A percentile compares a stretch with the other conserved stretches of the same genome.
phyloP scores from a whole-genome alignment of 2,888 invertebrate genomes.

The Melitaea athalia region DNA sequence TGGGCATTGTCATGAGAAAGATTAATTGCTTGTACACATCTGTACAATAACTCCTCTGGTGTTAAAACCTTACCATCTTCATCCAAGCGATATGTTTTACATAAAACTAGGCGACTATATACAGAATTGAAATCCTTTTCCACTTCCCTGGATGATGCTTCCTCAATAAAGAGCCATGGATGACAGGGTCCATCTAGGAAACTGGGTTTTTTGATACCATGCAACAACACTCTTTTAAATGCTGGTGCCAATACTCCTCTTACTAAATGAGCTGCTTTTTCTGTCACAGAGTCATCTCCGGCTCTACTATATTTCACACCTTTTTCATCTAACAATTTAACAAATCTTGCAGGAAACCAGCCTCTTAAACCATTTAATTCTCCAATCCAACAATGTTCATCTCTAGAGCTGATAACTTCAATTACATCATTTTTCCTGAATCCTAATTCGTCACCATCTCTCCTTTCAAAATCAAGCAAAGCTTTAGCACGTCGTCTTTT shows the following conservation, averaged over 20 bases:
- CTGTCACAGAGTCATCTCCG: slow-evolving; percentile 98
- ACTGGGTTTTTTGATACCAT: slow-evolving; percentile 96
- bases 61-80: slow-evolving; percentile 99
- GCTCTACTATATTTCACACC: slow-evolving; percentile 90
- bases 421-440: slow-evolving; percentile 99
- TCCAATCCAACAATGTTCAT: slow-evolving; percentile 99
- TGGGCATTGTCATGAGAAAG: slow-evolving; percentile 97
- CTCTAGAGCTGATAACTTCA: slow-evolving; percentile 97
- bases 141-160: slow-evolving; percentile 97
- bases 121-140: slow-evolving; percentile 99
- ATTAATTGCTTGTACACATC: slow-evolving; percentile 98
- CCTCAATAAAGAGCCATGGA: slow-evolving; percentile 99
- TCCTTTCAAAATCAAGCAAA: slow-evolving; percentile 97
- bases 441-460: slow-evolving; percentile 98
- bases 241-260: slow-evolving; percentile 96
- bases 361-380: slow-evolving; percentile 97
- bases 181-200: slow-evolving; percentile 97
- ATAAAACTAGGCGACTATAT: slow-evolving; percentile 96
- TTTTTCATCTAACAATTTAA: slow-evolving; percentile 95
- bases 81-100: slow-evolving; percentile 98
- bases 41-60: slow-evolving; percentile 96
- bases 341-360: slow-evolving; percentile 99
- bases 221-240: slow-evolving; percentile 95
- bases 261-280: slow-evolving; percentile 97
- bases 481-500: slow-evolving; percentile 96